Base-by-base conservation (phyloP, 2,113 vertebrate genomes). In the Crotophaga sulcirostris region DNA sequence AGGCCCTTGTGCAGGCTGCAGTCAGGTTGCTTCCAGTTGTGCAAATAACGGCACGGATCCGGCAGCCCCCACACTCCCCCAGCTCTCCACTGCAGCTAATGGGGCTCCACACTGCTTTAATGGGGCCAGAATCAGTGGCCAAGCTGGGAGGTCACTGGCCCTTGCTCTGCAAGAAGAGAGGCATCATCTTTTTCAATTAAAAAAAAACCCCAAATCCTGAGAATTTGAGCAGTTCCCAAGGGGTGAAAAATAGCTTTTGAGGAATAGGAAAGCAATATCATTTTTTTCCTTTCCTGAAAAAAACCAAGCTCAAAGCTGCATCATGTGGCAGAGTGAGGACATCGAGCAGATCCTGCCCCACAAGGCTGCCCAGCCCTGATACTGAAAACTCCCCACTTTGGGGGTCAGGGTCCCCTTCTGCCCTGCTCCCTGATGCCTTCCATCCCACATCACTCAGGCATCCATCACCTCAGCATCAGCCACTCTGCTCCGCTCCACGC, bases 341-440 rank as follows among this genome's bases (percentile, higher is more conserved):
- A n/a, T 14, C 0, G 0, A 36, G 63, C 54, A 36, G 54, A 33
- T 10, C 54, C 54, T 21, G 33, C 24, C 33, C 2, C 9, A 13
- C 40, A 13, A 13, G 40, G 40, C 40, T 42, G 29, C 25, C 47
- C 52, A 31, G 33, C 12, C 44, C 40, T 0, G 1, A 40, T 6
- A 36, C 40, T 14, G 2, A 70, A 77, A 81, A 8, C 42, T 29
- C 18, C 12, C 5, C 8, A 29, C 25, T 3, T 1, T 1, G 9
- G 7, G 19, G n/a, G 9, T 9, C 15, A 34, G 16, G 10, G 1
- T 6, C 38, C 42, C 18, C 9, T 34, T 7, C 64, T 64, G 40
- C 64, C 34, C 75, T 12, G 7, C 34, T 52, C 28, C 24, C 1
- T 16, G 9, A 7, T 13, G 7, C 25, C 42, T 79, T 49, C 68